Evolutionary conservation across 30 jellyfish, hydroid and myxozoan genomes (phyloP), one percentile per base, ranked within the genome.

Genomic region (Aurelia aurita complex sp. Pacific): DNA sequence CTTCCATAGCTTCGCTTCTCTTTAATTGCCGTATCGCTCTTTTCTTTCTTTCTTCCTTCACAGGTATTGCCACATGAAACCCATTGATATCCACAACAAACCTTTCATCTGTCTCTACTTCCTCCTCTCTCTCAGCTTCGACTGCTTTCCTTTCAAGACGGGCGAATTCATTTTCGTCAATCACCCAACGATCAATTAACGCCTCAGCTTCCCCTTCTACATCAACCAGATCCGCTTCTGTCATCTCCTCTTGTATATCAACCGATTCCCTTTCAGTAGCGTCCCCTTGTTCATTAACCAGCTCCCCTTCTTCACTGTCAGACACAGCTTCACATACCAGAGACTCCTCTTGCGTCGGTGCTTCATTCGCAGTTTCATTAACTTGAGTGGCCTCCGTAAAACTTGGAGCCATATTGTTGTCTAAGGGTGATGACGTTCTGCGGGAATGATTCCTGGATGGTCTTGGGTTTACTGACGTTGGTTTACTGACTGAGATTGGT

Each of bases 131-230:
- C 13, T 53, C 42, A 60, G 78, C 66, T 6, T 33, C 82, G 10
- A 81, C 76, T 34, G 82, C 90, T 34, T 85, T 89, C 23, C 72
- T 83, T 60, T 57, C 64, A 74, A 85, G 17, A 17, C 46, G 92
- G 15, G 67, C 70, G 46, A 54, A 83, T 46, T 67, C 36, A 23
- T 75, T 82, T 55, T 73, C 68, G 33, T 85, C 96, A 7, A 79
- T 64, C 32, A 70, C 98, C 96, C 96, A 91, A 50, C 96, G 54
- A 32, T 91, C 96, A 14, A 76, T 59, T 12, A 91, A 73, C 33
- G 82, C 97, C 42, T 91, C 90, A 2, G 96, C 94, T 43, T 91
- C 98, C 0, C 96, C 98, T 52, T 69, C 81, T 40, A 91, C 82
- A 32, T 91, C 91, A 13, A 91, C 69, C 16, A 36, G 43, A 1